Base-by-base conservation (phyloP, 2,888 invertebrate genomes). In the Drosophila phalerata region DNA sequence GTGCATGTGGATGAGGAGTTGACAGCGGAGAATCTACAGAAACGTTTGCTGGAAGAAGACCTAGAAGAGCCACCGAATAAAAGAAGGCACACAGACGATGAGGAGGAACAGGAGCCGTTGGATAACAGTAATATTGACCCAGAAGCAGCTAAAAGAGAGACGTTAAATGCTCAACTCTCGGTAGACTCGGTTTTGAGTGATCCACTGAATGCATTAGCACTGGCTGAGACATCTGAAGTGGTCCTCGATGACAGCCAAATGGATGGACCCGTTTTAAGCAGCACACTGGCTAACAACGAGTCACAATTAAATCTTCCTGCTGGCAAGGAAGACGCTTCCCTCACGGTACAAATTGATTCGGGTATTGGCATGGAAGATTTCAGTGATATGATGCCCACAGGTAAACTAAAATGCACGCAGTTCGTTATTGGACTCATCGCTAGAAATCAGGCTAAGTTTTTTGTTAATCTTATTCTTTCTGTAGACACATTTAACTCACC, bases 391-490 rank as follows among this genome's bases (percentile, higher is more conserved):
- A n/a, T 40, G 25, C 48, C 40, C 8, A 22, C 75, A 84, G 85
- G 85, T 89, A 85, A 88, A 78, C 51, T 55, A 69, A 62, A 61
- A 22, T 58, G 17, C 47, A 30, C 42, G 11, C 13, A 45, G 10
- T 52, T 38, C 13, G 13, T 30, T 10, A 40, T n/a, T 10, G 17
- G 13, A 52, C 32, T 55, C 28, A 22, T 48, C 37, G 34, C 49
- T 55, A 5, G 38, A 32, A 10, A 55, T 60, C 68, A 55, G 77
- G 73, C 51, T 75, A 72, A 69, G 74, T 60, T 85, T 85, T 81
- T 88, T 88, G 73, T 89, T 79, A 68, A 85, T 86, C 49, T 34
- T 69, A 55, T 38, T 49, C 49, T 57, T 67, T 34, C 38, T 63
- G 49, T 74, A 60, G 62, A 67, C 45, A 73, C 10, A 55, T 45